phyloP scores from a whole-genome alignment of 92 coral and sea anemone species.

The Micromussa lordhowensis region DNA sequence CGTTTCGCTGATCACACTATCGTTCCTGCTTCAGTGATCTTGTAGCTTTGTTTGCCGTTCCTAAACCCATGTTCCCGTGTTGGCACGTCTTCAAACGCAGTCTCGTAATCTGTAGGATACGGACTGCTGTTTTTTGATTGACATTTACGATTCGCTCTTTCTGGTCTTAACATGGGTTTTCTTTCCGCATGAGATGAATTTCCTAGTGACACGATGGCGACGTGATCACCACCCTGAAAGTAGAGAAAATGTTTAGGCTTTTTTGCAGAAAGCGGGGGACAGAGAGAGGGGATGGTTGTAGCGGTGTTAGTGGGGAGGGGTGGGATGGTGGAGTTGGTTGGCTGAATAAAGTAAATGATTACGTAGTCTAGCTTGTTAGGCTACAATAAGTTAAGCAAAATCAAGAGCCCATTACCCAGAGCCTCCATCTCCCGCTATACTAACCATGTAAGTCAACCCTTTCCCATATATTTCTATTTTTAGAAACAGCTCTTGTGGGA shows the following conservation, averaged over 20 bases:
- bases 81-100: not conserved
- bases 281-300: no score
- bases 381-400: no score
- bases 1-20: not conserved
- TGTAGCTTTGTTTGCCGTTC: not conserved
- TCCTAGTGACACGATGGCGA: conserved; percentile 24
- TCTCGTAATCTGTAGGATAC: conserved; percentile 5
- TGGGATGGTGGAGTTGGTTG: not conserved
- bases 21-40: conserved; percentile 17
- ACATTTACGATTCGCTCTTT: not conserved
- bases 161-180: not conserved
- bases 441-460: no score
- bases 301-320: no score
- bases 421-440: no score
- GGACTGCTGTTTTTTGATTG: not conserved
- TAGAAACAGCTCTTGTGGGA: no score
- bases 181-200: not conserved
- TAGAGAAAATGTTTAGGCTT: not conserved
- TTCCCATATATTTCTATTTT: no score
- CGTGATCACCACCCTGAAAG: not conserved
- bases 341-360: no score
- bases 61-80: not conserved
- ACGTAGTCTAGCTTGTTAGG: no score
- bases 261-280: no score
- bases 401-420: no score